Percentiles rank a stretch among this genome's conserved stretches.
phyloP scores from a whole-genome alignment of 2,888 invertebrate species.

The Oligia latruncula region DNA sequence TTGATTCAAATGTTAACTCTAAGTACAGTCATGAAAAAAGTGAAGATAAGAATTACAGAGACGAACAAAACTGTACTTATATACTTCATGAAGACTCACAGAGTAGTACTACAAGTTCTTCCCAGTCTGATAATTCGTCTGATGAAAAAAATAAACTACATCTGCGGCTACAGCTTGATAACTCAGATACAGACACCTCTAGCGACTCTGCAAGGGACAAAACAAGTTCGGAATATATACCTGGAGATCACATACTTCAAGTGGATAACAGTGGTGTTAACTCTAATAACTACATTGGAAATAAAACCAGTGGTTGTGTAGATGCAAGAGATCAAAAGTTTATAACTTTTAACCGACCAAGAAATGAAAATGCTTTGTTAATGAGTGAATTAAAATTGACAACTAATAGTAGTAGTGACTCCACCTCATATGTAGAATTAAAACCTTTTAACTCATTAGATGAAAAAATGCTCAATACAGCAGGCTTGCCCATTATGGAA shows the following conservation, averaged over 20 bases:
- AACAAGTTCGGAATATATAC: conserved; percentile 85
- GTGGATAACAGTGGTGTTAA: conserved; percentile 61
- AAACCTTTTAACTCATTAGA: conserved; percentile 81
- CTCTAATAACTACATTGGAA: conserved; percentile 28
- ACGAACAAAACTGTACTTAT: conserved; percentile 85
- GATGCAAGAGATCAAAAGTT: conserved; percentile 58
- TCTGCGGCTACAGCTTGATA: conserved; percentile 82
- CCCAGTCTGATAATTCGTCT: conserved; percentile 86
- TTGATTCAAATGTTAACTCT: conserved; percentile 69
- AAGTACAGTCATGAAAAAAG: conserved; percentile 66
- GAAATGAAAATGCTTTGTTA: conserved; percentile 45
- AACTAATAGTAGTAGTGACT: conserved; percentile 83
- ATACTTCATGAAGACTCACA: conserved; percentile 86
- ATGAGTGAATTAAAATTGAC: conserved; percentile 73
- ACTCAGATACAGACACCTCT: conserved; percentile 88
- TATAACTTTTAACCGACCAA: conserved; percentile 47
- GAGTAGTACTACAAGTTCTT: conserved; percentile 81
- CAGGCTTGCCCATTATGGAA: conserved; percentile 75
- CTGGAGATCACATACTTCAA: conserved; percentile 80
- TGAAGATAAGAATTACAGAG: conserved; percentile 73
- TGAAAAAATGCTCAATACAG: conserved; percentile 79
- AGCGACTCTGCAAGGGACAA: conserved; percentile 85
- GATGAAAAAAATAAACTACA: conserved; percentile 87
- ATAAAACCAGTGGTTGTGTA: conserved; percentile 49
- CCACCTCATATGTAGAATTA: conserved; percentile 85